Evolutionary conservation across 92 coral and sea anemone species (phyloP), one percentile per base, ranked within the genome.

Genomic region (Heliopora coerulea): DNA sequence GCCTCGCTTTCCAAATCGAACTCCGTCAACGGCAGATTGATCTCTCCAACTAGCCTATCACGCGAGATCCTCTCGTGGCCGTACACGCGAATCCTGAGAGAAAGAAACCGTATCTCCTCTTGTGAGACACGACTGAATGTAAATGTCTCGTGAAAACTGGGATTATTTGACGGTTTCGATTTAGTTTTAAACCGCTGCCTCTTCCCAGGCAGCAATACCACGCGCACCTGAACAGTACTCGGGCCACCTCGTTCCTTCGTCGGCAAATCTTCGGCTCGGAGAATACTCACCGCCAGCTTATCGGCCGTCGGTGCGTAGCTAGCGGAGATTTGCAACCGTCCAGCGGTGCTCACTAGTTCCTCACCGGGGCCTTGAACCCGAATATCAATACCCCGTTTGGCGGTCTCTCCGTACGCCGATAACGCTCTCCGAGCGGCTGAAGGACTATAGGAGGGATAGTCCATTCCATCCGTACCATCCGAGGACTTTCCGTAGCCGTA

Each of bases 261-360:
- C 17, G 99, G 99, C 13, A 95, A 81, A 65, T 95, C 99, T 72
- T 95, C 99, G 25, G 99, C 99, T 20, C 91, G 91, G 40, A 95
- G 68, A 19, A 95, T 83, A 46, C 92, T 95, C 19, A 95, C 96
- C 10, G 99, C 91, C 19, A 95, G 80, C 59, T 95, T 95, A 74
- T 95, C 91, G 14, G 99, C 91, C 52, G 99, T 95, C 10, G 96
- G 99, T 5, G 99, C 99, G 83, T 95, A 95, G 56, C 99, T 91
- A 56, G 99, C 97, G 3, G 97, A 95, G 33, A 95, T 87, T 75
- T 95, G 97, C 59, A 95, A 73, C 46, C 97, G 76, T 44, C 99
- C 99, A 49, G 99, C 99, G 35, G 84, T 90, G 48, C 97, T 80
- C 31, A 95, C 84, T 72, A 95, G 68, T 69, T 95, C 99, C 66